phyloP scores from a whole-genome alignment of 1,140 invertebrate species.

The Plectrocnemia conspersa region DNA sequence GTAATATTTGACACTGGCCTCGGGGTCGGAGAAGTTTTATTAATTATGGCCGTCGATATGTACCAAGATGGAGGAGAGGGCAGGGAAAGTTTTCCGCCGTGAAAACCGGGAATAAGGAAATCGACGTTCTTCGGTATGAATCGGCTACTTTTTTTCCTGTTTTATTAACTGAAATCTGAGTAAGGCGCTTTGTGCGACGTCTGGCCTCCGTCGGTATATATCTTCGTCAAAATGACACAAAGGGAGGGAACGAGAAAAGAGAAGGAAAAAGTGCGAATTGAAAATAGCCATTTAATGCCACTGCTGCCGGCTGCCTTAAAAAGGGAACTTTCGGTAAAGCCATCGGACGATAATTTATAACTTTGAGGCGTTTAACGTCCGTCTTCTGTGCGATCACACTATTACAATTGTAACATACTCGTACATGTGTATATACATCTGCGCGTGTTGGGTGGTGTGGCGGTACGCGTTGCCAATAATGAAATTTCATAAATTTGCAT shows the following conservation, averaged over 20 bases:
- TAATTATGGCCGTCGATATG: slow-evolving; percentile 19
- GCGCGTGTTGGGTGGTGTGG: no score
- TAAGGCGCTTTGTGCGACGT: slow-evolving; percentile 15
- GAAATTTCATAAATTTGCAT: no score
- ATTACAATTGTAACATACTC: no score
- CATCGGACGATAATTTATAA: no score
- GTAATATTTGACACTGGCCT: slow-evolving; percentile 17
- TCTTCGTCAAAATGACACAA: slow-evolving; percentile 5
- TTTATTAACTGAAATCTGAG: slow-evolving; percentile 10
- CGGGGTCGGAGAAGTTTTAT: slow-evolving; percentile 12
- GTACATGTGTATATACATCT: no score
- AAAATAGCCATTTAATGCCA: no score
- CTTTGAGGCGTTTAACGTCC: no score
- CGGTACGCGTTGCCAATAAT: no score
- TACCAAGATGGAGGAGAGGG: background rate
- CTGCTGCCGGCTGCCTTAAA: background rate
- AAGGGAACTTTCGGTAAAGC: background rate
- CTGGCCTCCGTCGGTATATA: slow-evolving; percentile 15
- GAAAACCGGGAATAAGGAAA: slow-evolving; percentile 20
- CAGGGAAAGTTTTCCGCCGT: slow-evolving; percentile 10
- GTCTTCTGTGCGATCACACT: no score
- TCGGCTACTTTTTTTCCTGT: slow-evolving; percentile 19
- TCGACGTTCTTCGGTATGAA: slow-evolving; percentile 20
- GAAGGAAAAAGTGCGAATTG: background rate
- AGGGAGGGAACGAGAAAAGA: slow-evolving; percentile 1